Conservation (phyloP, 2,888 invertebrate genomes). For the Geophilus truncorum region DNA sequence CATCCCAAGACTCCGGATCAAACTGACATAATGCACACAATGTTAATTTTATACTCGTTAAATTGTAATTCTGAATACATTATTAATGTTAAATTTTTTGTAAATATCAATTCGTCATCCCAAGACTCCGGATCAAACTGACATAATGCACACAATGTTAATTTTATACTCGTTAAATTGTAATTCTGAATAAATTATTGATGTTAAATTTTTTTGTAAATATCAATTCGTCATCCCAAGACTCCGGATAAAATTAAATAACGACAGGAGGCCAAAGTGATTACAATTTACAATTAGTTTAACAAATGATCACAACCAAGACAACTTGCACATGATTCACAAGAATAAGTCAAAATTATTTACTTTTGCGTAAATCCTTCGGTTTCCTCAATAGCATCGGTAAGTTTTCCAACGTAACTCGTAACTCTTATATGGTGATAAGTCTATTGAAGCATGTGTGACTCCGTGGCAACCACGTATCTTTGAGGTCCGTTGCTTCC, state of each 20-base stretch:
- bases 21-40: neutral
- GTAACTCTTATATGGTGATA: constrained; percentile 98
- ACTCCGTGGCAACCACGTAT: constrained; percentile 96
- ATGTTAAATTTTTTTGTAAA: constrained; percentile 14
- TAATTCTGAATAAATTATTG: neutral
- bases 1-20: too few species aligned
- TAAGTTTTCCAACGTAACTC: constrained; percentile 97
- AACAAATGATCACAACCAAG: too few species aligned
- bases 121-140: neutral
- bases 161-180: neutral
- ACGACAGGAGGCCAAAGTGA: neutral
- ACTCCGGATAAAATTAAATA: neutral
- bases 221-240: neutral
- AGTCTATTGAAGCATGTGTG: constrained; percentile 98
- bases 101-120: neutral
- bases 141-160: neutral
- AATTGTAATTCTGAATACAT: neutral
- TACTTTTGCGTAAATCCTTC: constrained; percentile 97
- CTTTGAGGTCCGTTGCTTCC: constrained; percentile 97
- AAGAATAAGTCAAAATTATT: neutral
- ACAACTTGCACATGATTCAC: neutral
- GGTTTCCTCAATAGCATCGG: constrained; percentile 97
- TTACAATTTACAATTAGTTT: neutral
- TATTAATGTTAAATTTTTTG: neutral
- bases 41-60: neutral